phyloP scores from a whole-genome alignment of 2,888 invertebrate genomes.

The Macaria notata region DNA sequence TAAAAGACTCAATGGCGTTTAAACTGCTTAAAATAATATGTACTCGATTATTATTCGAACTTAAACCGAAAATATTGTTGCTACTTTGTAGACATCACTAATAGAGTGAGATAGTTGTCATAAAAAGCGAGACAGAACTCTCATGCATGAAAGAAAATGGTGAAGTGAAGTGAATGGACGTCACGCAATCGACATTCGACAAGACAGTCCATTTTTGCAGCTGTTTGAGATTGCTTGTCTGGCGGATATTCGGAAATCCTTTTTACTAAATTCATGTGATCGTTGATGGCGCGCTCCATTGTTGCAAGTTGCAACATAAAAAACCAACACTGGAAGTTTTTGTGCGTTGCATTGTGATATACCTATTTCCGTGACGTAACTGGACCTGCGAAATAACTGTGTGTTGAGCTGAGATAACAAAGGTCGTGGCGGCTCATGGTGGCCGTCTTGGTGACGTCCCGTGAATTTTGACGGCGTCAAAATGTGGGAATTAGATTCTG shows the following conservation, averaged over 20 bases:
- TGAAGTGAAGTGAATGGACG: slow-evolving; percentile 16
- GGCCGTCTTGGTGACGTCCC: slow-evolving; percentile 46
- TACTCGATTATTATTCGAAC: no score
- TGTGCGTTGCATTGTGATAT: slow-evolving; percentile 26
- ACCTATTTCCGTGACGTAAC: slow-evolving; percentile 71
- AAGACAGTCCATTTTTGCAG: slow-evolving; percentile 37
- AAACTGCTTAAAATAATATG: no score
- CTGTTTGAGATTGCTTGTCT: slow-evolving; percentile 31
- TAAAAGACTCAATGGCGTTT: no score
- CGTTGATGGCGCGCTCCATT: slow-evolving; percentile 8
- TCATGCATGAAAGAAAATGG: slow-evolving; percentile 21
- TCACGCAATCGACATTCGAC: slow-evolving; percentile 4
- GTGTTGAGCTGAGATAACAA: slow-evolving; percentile 49
- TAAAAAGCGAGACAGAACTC: slow-evolving; percentile 6
- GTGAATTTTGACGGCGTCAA: slow-evolving; percentile 52
- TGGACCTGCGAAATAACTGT: slow-evolving; percentile 59
- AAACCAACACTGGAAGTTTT: slow-evolving; percentile 5
- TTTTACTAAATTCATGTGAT: slow-evolving; percentile 31
- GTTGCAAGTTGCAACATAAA: not conserved
- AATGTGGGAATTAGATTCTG: slow-evolving; percentile 79
- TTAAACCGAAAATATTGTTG: no score
- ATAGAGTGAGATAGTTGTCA: slow-evolving; percentile 3
- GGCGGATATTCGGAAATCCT: slow-evolving; percentile 13
- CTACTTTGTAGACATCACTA: not conserved
- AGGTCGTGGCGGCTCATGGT: slow-evolving; percentile 63